Conservation (phyloP, 92 coral and sea anemone genomes). For the Porites lobata region DNA sequence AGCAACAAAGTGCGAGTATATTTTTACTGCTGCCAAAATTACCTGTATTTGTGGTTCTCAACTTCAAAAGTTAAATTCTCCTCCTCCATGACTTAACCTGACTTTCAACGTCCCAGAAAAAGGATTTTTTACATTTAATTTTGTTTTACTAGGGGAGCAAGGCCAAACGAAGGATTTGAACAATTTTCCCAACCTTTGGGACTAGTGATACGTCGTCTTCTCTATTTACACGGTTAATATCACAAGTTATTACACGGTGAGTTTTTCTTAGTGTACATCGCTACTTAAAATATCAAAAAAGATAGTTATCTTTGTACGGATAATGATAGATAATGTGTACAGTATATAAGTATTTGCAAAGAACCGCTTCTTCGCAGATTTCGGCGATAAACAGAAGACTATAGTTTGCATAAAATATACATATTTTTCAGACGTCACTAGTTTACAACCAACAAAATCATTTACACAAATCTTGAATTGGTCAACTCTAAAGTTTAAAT, state of each 20-base stretch:
- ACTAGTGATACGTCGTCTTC: slow-evolving; percentile 6
- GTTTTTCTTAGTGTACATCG: not conserved
- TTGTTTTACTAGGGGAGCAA: not conserved
- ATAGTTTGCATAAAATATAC: too few relatives aligned
- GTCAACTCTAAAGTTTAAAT: too few relatives aligned
- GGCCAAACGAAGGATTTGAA: not conserved
- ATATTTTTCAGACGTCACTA: too few relatives aligned
- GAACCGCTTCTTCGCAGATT: too few relatives aligned
- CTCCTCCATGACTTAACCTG: too few relatives aligned
- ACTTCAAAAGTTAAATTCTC: not conserved
- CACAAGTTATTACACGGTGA: not conserved
- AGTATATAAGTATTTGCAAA: not conserved
- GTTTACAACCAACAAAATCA: too few relatives aligned
- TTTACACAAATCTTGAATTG: too few relatives aligned
- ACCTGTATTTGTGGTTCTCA: not conserved
- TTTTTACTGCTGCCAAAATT: not conserved
- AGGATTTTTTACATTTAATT: not conserved
- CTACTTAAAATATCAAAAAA: not conserved
- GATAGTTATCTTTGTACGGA: not conserved
- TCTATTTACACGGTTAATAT: slow-evolving; percentile 4
- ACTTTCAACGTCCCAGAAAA: not conserved
- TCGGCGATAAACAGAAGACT: not conserved
- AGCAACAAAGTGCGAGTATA: slow-evolving; percentile 6
- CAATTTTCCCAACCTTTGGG: not conserved
- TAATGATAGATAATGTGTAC: not conserved